Conservation (phyloP, 1,140 invertebrate species). For the Cyphomyrmex costatus region DNA sequence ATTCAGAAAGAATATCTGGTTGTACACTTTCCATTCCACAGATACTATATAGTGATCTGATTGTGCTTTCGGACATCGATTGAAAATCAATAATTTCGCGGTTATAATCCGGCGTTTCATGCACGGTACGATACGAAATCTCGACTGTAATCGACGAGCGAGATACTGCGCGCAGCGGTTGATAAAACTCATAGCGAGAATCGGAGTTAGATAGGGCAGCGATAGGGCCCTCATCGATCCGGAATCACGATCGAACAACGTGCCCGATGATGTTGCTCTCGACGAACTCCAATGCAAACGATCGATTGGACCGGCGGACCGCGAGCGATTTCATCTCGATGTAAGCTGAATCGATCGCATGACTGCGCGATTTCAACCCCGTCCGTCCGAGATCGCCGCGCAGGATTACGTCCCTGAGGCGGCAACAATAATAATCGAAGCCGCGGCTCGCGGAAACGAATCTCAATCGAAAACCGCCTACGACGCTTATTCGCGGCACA, state of each 20-base stretch:
- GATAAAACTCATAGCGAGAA: slow-evolving; percentile 71
- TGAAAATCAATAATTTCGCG: slow-evolving; percentile 58
- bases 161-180: slow-evolving; percentile 49
- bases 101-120: slow-evolving; percentile 53
- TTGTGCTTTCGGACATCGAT: slow-evolving; percentile 6
- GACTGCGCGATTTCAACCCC: slow-evolving; percentile 67
- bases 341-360: slow-evolving; percentile 69
- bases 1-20: slow-evolving; percentile 14
- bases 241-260: slow-evolving; percentile 67
- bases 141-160: slow-evolving; percentile 34
- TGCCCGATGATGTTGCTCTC: slow-evolving; percentile 59
- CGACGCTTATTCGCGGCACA: slow-evolving; percentile 16
- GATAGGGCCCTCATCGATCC: slow-evolving; percentile 66
- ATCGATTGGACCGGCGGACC: slow-evolving; percentile 69
- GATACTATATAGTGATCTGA: neutral
- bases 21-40: neutral
- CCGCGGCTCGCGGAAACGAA: slow-evolving; percentile 50
- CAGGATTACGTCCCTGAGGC: slow-evolving; percentile 59
- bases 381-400: slow-evolving; percentile 50
- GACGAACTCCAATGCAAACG: slow-evolving; percentile 72
- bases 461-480: slow-evolving; percentile 50
- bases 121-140: slow-evolving; percentile 33
- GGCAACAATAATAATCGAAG: slow-evolving; percentile 62
- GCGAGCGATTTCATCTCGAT: slow-evolving; percentile 72
- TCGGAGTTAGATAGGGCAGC: slow-evolving; percentile 52